Base-by-base conservation (phyloP, 2,888 invertebrate species). In the Caenorhabditis afra region DNA sequence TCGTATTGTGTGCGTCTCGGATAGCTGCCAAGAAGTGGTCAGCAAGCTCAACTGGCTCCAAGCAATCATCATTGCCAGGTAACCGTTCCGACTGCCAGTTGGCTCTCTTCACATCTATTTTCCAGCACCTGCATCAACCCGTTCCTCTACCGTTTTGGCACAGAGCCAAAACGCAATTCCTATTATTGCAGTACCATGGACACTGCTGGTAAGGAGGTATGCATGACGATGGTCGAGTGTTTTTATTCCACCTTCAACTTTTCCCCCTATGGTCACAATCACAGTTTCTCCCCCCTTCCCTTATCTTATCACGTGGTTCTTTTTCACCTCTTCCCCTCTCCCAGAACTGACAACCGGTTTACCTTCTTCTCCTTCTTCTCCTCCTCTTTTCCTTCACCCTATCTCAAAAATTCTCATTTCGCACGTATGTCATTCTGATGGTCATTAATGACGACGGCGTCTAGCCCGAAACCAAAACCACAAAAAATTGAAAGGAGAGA, bases 41-140 rank as follows among this genome's bases (percentile, higher is more conserved):
- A 61, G 77, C n/a, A 81, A 84, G n/a, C 64, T 88, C 47, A 85
- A 82, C 58, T 88, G 87, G 86, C 79, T 86, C 3, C 87, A 88
- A 49, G 86, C 88, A 3, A 86, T 87, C 18, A 85, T 88, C 10
- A 84, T 88, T 49, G 86, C 87, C 10, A 88, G 88, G 87, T 87
- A 66, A 44, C 0, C 16, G 37, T 37, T 14, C 3, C 16, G 12
- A 1, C 4, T 53, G n/a, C 39, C 29, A 14, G 3, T 22, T 8
- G 1, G 16, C n/a, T n/a, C 39, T 41, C 35, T n/a, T 57, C 4
- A 35, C 5, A 18, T 1, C 16, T 18, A 55, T 12, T 39, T 50
- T 84, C 59, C 65, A 86, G 86, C 73, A 86, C 86, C 0, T 85
- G 85, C 67, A 86, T 86, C 76, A 86, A 86, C 53, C 86, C 86